These are phyloP conservation scores for Disparrhopalites patrizii DNA, from an alignment of 2,888 invertebrate species.

Conservation along the genomic window DNA sequence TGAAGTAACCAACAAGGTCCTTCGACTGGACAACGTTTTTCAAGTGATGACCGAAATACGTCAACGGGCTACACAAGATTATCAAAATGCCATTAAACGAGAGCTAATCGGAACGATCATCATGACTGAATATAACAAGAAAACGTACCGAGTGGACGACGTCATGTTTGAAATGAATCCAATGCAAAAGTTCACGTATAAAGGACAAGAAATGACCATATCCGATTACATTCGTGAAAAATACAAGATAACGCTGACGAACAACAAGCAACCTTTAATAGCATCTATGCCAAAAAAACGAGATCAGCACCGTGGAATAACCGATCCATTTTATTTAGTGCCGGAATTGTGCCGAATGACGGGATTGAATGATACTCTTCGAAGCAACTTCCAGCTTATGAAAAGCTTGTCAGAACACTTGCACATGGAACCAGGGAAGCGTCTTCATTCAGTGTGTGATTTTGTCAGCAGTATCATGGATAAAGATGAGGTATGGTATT, in stretches of 20 bases:
- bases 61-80: background rate
- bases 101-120: constrained; percentile 58
- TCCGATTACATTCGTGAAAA: constrained; percentile 53
- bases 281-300: constrained; percentile 42
- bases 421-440: constrained; percentile 71
- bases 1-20: constrained; percentile 77
- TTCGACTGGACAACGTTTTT: constrained; percentile 70
- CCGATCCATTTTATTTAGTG: constrained; percentile 59
- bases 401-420: constrained; percentile 75
- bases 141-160: constrained; percentile 55
- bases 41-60: constrained; percentile 55
- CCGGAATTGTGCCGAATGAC: constrained; percentile 88
- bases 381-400: constrained; percentile 78
- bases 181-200: constrained; percentile 50
- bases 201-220: constrained; percentile 49
- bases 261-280: constrained; percentile 39
- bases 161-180: constrained; percentile 54
- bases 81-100: constrained; percentile 49
- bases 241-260: constrained; percentile 26
- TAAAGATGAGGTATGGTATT: constrained; percentile 32
- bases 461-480: constrained; percentile 51
- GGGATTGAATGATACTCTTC: constrained; percentile 78
- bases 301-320: constrained; percentile 42
- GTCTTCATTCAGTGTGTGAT: constrained; percentile 65
- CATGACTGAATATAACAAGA: constrained; percentile 70